These are phyloP conservation scores for Tor tambroides DNA, from an alignment of 2,113 vertebrate genomes.

Conservation along the genomic window DNA sequence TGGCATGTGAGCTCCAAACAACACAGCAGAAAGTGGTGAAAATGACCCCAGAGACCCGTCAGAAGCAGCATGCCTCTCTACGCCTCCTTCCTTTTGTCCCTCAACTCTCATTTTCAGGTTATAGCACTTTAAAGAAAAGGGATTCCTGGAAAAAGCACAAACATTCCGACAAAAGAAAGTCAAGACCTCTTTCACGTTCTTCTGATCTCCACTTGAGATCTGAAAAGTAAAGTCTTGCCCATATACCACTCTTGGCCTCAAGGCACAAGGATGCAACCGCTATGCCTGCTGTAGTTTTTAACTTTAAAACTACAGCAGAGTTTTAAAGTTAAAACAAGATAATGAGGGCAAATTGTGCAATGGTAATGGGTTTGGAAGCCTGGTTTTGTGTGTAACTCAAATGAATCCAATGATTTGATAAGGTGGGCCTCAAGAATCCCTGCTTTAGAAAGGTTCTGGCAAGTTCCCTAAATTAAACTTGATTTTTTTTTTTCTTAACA, in stretches of 20 bases:
- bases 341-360: slow-evolving; percentile 19
- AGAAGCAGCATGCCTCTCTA: slow-evolving; percentile 38
- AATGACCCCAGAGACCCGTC: slow-evolving; percentile 49
- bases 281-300: background rate
- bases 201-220: slow-evolving; percentile 31
- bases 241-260: slow-evolving; percentile 2
- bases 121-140: slow-evolving; percentile 10
- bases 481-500: background rate
- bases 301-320: too few species aligned
- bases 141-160: background rate
- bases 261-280: background rate
- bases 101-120: background rate
- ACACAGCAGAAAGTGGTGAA: slow-evolving; percentile 37
- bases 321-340: too few species aligned
- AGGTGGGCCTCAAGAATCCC: background rate
- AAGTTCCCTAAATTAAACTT: background rate
- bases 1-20: slow-evolving; percentile 48
- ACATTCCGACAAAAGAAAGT: slow-evolving; percentile 11
- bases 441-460: background rate
- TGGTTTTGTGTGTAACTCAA: background rate
- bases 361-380: background rate
- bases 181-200: background rate
- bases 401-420: background rate
- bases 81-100: slow-evolving; percentile 22
- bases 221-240: background rate